These are phyloP conservation scores for Hydrolagus colliei DNA, from an alignment of 2,797 vertebrate species.

Conservation along the genomic window DNA sequence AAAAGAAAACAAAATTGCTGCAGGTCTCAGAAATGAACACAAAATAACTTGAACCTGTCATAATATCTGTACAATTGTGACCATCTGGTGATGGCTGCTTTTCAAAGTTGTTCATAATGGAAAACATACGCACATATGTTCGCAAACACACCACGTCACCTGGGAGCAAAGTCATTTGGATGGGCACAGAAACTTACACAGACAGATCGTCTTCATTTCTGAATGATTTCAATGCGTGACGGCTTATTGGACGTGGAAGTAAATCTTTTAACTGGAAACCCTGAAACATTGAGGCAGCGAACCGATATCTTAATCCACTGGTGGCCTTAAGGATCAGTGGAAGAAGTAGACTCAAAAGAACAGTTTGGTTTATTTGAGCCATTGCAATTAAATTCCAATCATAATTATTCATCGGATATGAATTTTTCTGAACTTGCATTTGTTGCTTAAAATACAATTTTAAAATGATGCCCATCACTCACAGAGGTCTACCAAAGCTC, in stretches of 20 bases:
- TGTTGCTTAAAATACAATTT: too few relatives aligned
- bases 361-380: too few relatives aligned
- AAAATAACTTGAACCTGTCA: neutral
- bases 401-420: too few relatives aligned
- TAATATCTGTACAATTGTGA: neutral
- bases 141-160: neutral
- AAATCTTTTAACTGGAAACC: neutral
- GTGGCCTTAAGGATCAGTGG: neutral
- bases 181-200: neutral
- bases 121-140: neutral
- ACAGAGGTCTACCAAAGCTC: too few relatives aligned
- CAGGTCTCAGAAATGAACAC: neutral
- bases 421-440: too few relatives aligned
- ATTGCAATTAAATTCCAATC: neutral
- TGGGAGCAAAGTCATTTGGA: neutral
- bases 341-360: too few relatives aligned
- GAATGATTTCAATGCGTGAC: neutral
- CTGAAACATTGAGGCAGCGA: neutral
- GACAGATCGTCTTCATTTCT: neutral
- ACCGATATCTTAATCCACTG: neutral
- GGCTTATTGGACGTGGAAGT: neutral
- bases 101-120: neutral
- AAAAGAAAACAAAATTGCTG: neutral
- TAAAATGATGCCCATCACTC: too few relatives aligned
- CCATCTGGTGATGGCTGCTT: neutral